phyloP scores from a whole-genome alignment of 1,140 invertebrate species.

The Heliconius eleuchia region DNA sequence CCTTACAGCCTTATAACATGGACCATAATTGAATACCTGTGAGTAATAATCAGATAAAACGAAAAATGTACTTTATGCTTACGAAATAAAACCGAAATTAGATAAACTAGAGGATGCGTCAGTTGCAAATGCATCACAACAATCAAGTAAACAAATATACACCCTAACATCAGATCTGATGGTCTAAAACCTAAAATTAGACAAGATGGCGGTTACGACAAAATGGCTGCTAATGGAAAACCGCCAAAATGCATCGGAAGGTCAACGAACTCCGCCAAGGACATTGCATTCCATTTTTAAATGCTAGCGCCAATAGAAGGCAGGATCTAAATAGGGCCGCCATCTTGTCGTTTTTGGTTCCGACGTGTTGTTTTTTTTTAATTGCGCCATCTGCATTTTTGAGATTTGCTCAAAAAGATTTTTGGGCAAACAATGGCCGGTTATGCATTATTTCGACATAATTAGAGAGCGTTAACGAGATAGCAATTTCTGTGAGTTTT shows the following conservation, averaged over 20 bases:
- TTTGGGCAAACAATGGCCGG: slow-evolving; percentile 57
- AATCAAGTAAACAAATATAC: slow-evolving; percentile 5
- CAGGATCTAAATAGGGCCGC: slow-evolving; percentile 69
- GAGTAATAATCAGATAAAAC: slow-evolving; percentile 42
- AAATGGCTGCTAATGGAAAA: slow-evolving; percentile 55
- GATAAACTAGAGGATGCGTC: slow-evolving; percentile 43
- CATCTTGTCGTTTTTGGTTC: slow-evolving; percentile 64
- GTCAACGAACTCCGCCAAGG: slow-evolving; percentile 78
- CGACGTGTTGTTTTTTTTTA: slow-evolving; percentile 47
- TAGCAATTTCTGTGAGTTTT: slow-evolving; percentile 35
- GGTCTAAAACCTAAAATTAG: slow-evolving; percentile 46
- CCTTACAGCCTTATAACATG: too few relatives aligned
- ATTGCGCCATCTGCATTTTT: slow-evolving; percentile 61
- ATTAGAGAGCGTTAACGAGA: slow-evolving; percentile 56
- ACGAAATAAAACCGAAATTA: slow-evolving; percentile 53
- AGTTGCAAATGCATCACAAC: slow-evolving; percentile 45
- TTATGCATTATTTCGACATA: slow-evolving; percentile 62
- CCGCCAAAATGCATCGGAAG: slow-evolving; percentile 80
- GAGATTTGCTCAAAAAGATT: slow-evolving; percentile 42
- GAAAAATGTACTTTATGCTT: slow-evolving; percentile 51
- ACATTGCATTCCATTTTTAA: slow-evolving; percentile 80
- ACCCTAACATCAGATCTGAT: slow-evolving; percentile 21
- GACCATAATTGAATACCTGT: too few relatives aligned
- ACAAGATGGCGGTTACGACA: slow-evolving; percentile 45
- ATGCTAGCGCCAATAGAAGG: slow-evolving; percentile 73